Base-by-base conservation (phyloP, 37 sponge, comb jelly and placozoan genomes). In the Haliclona indistincta region DNA sequence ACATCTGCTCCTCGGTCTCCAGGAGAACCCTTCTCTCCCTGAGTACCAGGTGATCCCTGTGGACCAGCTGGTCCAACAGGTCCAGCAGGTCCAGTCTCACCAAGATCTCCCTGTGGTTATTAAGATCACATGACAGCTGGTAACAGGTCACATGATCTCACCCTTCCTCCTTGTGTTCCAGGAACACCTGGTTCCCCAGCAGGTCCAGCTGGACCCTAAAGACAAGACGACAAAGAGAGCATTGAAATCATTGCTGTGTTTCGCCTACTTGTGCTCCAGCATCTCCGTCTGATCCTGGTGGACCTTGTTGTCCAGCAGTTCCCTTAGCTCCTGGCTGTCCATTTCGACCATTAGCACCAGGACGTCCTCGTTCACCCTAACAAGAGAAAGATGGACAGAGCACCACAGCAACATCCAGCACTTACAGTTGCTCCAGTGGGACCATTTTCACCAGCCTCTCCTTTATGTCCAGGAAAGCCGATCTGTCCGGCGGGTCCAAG, bases 381-480 rank as follows among this genome's bases (percentile, higher is more conserved):
- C 55, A 71, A 23, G 22, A 23, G 7, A 42, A 17, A 23, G n/a
- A 42, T 28, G 25, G n/a, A 42, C 45, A 42, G n/a, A 68, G 28
- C 23, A 25, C 15, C 47, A 43, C 26, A 68, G 63, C 26, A 68
- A 17, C 13, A 47, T 47, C 13, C 13, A 47, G 13, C 2, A 8
- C 13, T 13, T 53, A 49, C 78, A 54, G 64, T 61, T 32, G 61
- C 26, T 47, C 91, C 91, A 64, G 35, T 11, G 1, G 53, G 36
- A 41, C 91, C 91, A 64, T 52, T 25, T 10, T 90, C 82, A 64
- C 91, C 91, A 43, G 47, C 26, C 64, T 65, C 55, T 2, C 91
- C 91, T 47, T 76, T 70, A 15, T 62, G 39, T 6, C 91, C 91
- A 47, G 68, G 33, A 28, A 66, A 71, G 25, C 93, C 93, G 0